phyloP scores from a whole-genome alignment of 2,888 invertebrate genomes.

The Ceratothoa steindachneri region DNA sequence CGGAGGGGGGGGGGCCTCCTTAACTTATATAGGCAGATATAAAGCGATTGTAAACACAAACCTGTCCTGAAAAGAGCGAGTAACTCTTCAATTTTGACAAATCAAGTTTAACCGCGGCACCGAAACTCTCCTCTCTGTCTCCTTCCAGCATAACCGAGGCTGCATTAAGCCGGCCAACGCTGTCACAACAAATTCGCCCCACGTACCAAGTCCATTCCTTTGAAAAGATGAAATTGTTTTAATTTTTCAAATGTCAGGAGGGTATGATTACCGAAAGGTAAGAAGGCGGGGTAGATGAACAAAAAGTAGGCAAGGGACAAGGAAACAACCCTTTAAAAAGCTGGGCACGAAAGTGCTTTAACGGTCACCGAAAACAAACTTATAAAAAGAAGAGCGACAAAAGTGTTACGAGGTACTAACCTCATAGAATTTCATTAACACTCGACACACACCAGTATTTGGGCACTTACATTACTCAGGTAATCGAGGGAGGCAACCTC shows the following conservation, averaged over 20 bases:
- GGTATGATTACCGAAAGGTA: background rate
- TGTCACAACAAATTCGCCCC: conserved; percentile 72
- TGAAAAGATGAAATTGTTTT: conserved; percentile 3
- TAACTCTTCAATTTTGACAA: conserved; percentile 28
- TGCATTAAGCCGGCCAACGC: conserved; percentile 65
- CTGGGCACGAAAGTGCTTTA: too few relatives aligned
- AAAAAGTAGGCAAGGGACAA: too few relatives aligned
- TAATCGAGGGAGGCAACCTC: conserved; percentile 52
- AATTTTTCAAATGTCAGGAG: background rate
- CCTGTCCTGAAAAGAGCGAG: conserved; percentile 46
- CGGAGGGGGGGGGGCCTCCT: too few relatives aligned
- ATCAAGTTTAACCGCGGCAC: conserved; percentile 22
- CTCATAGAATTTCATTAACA: too few relatives aligned
- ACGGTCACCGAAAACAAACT: too few relatives aligned
- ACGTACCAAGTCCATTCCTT: conserved; percentile 58
- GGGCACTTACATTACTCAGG: conserved; percentile 51
- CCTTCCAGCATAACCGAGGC: conserved; percentile 69
- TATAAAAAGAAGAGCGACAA: too few relatives aligned
- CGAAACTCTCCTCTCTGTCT: conserved; percentile 43
- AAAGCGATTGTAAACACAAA: too few relatives aligned
- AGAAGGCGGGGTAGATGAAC: background rate
- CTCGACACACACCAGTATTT: too few relatives aligned
- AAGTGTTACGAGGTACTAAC: too few relatives aligned
- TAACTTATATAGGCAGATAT: too few relatives aligned
- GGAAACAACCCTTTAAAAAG: too few relatives aligned